Percentiles rank a stretch among this genome's conserved stretches.
Evolutionary conservation across 2,888 invertebrate genomes (phyloP).

Genomic region (Drosophila tripunctata): DNA sequence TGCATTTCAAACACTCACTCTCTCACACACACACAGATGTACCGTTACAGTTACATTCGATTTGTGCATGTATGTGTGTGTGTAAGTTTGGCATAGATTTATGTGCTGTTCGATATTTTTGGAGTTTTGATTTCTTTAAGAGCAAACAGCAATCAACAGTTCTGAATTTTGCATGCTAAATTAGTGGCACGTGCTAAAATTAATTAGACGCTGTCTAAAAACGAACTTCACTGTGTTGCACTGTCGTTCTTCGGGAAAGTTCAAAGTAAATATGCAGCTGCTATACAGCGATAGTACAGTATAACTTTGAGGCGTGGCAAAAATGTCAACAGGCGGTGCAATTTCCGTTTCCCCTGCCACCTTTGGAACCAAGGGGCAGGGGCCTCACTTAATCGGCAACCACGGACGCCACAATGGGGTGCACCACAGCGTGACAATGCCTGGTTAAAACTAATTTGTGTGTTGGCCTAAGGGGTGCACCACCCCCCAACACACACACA

Average conservation of each 20-base stretch:
- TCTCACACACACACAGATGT: slow-evolving; percentile 15
- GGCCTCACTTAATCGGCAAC: slow-evolving; percentile 68
- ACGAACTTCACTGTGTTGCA: background rate
- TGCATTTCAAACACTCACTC: slow-evolving; percentile 67
- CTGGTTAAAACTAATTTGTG: slow-evolving; percentile 76
- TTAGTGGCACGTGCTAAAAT: slow-evolving; percentile 35
- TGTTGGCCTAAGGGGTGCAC: slow-evolving; percentile 47
- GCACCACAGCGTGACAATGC: slow-evolving; percentile 74
- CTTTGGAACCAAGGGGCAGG: background rate
- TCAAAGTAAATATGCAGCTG: slow-evolving; percentile 21
- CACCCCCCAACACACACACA: slow-evolving; percentile 12
- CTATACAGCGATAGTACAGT: slow-evolving; percentile 34
- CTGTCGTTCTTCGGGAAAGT: background rate
- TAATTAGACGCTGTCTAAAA: slow-evolving; percentile 66
- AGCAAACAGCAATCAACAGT: slow-evolving; percentile 28
- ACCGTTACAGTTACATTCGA: slow-evolving; percentile 9
- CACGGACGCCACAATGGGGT: slow-evolving; percentile 56
- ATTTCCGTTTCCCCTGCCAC: background rate
- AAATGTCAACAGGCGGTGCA: slow-evolving; percentile 57
- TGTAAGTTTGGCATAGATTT: slow-evolving; percentile 64
- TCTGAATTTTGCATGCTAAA: slow-evolving; percentile 26
- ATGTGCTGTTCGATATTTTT: slow-evolving; percentile 38
- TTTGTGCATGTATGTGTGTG: slow-evolving; percentile 21
- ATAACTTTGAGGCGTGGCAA: slow-evolving; percentile 23
- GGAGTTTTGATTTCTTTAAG: slow-evolving; percentile 25